Percentiles rank a stretch among this genome's conserved stretches.
These are phyloP conservation scores for Rhamphomyia laevipes DNA, from an alignment of 2,888 invertebrate genomes.

Conservation along the genomic window DNA sequence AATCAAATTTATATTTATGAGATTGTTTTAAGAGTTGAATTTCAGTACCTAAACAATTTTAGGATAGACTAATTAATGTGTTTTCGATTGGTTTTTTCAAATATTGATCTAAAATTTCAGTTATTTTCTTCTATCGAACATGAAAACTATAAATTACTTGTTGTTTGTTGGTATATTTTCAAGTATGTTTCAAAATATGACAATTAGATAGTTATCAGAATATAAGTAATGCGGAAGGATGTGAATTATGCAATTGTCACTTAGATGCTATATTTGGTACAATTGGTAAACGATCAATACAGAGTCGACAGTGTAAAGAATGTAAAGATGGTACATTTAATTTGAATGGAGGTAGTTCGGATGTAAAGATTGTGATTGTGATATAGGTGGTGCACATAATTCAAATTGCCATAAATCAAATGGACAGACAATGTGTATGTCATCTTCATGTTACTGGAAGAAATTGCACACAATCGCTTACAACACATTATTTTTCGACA, in stretches of 20 bases:
- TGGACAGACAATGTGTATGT: conserved; percentile 88
- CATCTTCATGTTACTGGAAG: conserved; percentile 80
- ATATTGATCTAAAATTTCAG: too few species aligned
- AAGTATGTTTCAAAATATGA: too few species aligned
- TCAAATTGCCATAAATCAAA: conserved; percentile 68
- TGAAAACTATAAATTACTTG: too few species aligned
- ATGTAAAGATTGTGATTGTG: conserved; percentile 90
- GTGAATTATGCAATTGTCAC: conserved; percentile 86
- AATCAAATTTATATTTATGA: too few species aligned
- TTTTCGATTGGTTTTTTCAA: too few species aligned
- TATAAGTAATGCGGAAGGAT: conserved; percentile 77
- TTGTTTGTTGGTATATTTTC: too few species aligned
- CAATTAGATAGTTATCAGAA: too few species aligned
- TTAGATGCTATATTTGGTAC: conserved; percentile 81
- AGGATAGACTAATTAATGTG: too few species aligned
- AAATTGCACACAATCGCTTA: conserved; percentile 75
- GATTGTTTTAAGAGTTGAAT: too few species aligned
- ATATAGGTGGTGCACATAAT: conserved; percentile 90
- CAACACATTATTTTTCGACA: conserved; percentile 89
- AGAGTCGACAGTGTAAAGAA: conserved; percentile 64
- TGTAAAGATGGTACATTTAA: conserved; percentile 86
- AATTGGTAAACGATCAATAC: conserved; percentile 79
- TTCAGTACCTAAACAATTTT: too few species aligned
- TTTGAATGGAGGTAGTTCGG: conserved; percentile 74
- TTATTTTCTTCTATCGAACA: too few species aligned